Conservation (phyloP, 1,140 invertebrate genomes). For the Lithobius niger region DNA sequence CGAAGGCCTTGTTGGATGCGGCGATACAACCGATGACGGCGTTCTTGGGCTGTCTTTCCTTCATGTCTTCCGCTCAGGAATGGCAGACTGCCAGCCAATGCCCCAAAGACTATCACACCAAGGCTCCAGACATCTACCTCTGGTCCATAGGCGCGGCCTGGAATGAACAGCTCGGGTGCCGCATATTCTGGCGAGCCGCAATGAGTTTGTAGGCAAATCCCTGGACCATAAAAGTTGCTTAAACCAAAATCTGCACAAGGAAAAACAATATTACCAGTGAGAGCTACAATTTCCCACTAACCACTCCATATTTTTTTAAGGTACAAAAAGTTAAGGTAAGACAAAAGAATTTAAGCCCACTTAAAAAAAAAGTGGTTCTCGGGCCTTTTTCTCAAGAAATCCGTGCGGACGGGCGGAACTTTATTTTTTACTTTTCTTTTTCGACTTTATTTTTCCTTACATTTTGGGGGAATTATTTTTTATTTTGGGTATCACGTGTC, state of each 20-base stretch:
- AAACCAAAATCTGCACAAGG: conserved; percentile 50
- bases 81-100: conserved; percentile 49
- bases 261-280: no score
- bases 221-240: conserved; percentile 44
- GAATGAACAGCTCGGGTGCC: conserved; percentile 52
- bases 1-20: conserved; percentile 46
- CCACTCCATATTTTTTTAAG: no score
- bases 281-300: no score
- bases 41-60: conserved; percentile 33
- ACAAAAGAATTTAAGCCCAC: no score
- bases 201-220: conserved; percentile 46
- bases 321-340: no score
- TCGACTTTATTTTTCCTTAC: no score
- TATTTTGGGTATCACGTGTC: no score
- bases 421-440: no score
- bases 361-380: no score
- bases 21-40: conserved; percentile 41
- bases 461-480: no score
- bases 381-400: no score
- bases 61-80: conserved; percentile 37
- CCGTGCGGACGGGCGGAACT: no score
- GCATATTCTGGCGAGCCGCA: conserved; percentile 63
- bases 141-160: conserved; percentile 48
- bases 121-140: conserved; percentile 62
- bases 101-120: conserved; percentile 50